Percentiles rank a stretch among this genome's conserved stretches.
Evolutionary conservation across 2,797 vertebrate species (phyloP).

Genomic region (Lacerta bilineata): DNA sequence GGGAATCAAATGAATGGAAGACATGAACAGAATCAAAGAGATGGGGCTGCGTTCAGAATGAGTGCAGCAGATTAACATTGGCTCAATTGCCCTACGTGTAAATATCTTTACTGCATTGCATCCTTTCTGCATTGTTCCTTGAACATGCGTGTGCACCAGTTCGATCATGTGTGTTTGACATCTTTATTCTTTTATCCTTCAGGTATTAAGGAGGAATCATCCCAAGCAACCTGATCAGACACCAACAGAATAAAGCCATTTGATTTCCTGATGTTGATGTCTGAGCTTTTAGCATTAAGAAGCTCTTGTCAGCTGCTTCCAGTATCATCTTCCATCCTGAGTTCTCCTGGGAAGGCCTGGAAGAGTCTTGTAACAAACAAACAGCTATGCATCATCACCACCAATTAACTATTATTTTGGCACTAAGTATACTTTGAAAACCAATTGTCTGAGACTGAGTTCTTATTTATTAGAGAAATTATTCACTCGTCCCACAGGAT

Average conservation of each 20-base stretch:
- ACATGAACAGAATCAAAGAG: not conserved
- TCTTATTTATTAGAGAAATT: constrained; percentile 32
- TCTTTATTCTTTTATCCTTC: not conserved
- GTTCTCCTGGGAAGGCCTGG: not conserved
- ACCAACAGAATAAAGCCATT: not conserved
- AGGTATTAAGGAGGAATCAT: constrained; percentile 2
- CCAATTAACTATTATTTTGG: constrained; percentile 34
- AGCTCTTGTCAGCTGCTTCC: not conserved
- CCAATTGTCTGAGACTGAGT: constrained; percentile 8
- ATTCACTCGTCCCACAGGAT: constrained; percentile 19
- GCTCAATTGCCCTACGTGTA: not conserved
- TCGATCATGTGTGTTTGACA: not conserved
- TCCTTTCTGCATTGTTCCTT: not conserved
- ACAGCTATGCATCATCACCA: constrained; percentile 22
- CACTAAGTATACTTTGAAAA: constrained; percentile 25
- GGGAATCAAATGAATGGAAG: too few species aligned
- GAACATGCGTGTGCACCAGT: not conserved
- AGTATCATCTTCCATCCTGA: not conserved
- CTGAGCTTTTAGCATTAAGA: not conserved
- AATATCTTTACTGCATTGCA: not conserved
- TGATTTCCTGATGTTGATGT: not conserved
- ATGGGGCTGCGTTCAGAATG: not conserved
- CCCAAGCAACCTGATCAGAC: not conserved
- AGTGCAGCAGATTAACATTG: constrained; percentile 1
- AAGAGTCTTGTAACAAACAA: constrained; percentile 2